These are phyloP conservation scores for Muscina levida DNA, from an alignment of 2,888 invertebrate species.

Conservation along the genomic window DNA sequence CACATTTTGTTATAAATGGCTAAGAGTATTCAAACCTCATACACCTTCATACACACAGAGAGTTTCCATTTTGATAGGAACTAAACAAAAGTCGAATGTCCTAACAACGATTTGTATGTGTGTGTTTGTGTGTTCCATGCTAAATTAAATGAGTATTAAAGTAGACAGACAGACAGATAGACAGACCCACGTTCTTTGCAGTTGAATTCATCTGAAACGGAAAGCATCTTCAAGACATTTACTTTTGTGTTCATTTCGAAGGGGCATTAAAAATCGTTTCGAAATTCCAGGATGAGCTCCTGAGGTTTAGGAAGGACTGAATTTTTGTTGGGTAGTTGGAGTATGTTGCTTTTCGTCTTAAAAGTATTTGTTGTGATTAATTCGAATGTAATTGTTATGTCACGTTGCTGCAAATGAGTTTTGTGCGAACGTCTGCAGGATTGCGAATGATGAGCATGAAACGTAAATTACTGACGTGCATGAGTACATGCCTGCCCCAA, in stretches of 20 bases:
- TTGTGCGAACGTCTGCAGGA: not conserved
- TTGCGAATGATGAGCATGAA: too few species aligned
- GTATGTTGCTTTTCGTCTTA: too few species aligned
- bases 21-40: too few species aligned
- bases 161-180: not conserved
- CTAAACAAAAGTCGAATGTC: too few species aligned
- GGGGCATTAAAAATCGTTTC: not conserved
- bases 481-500: too few species aligned
- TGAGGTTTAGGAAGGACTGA: not conserved
- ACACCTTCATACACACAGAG: too few species aligned
- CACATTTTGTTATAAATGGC: not conserved
- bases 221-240: slow-evolving; percentile 15
- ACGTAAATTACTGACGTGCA: not conserved
- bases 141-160: slow-evolving; percentile 10
- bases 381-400: slow-evolving; percentile 58
- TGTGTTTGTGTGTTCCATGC: not conserved
- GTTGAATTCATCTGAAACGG: slow-evolving; percentile 5
- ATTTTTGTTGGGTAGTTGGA: not conserved
- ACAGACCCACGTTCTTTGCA: not conserved
- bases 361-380: slow-evolving; percentile 62
- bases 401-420: slow-evolving; percentile 24
- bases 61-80: too few species aligned
- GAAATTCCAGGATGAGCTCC: slow-evolving; percentile 2
- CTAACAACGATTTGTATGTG: too few species aligned
- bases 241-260: not conserved